Base-by-base conservation (phyloP, 2,113 vertebrate species). In the Labeo rohita region DNA sequence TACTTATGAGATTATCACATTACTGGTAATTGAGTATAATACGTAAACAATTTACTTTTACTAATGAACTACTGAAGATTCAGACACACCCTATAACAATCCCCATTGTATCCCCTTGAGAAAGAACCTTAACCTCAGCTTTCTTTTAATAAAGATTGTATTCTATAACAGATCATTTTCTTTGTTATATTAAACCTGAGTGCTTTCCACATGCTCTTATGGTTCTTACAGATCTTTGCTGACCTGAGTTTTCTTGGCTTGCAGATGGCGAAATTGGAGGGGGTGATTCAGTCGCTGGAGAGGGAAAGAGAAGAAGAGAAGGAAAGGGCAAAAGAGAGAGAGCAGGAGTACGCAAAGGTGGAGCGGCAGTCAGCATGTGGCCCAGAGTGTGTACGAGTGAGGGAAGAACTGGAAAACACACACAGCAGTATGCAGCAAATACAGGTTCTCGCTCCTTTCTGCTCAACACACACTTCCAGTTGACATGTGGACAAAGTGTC, bases 191-290 rank as follows among this genome's bases (percentile, higher is more conserved):
- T 9, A 16, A 47, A 8, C 39, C 9, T 86, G 66, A 59, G 80
- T 50, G 49, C 49, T 45, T 12, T 80, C 13, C 39, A 11, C 45
- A 70, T 74, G 68, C 68, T 82, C 63, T 15, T 39, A 63, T 12
- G 2, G 47, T 63, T 39, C 39, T 39, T 39, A 39, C 39, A 21
- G 18, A 5, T 56, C 52, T 59, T 59, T 70, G 16, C 36, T 65
- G 12, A 80, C 23, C 4, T 9, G 13, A 10, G 23, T 54, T 54
- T 39, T 34, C 16, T 28, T 73, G 82, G 34, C 66, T 36, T 87
- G 76, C 88, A 96, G 95, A 91, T 95, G 66, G 89, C 85, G 11
- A 89, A 92, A 85, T 83, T 96, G 89, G 93, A 95, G 87, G 87
- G 88, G 3, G 79, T 84, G 10, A 85, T 93, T 83, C 90, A 93